Percentiles rank a stretch among this genome's conserved stretches.
Conservation (phyloP, 1,140 invertebrate genomes). For the Ectropis grisescens region DNA sequence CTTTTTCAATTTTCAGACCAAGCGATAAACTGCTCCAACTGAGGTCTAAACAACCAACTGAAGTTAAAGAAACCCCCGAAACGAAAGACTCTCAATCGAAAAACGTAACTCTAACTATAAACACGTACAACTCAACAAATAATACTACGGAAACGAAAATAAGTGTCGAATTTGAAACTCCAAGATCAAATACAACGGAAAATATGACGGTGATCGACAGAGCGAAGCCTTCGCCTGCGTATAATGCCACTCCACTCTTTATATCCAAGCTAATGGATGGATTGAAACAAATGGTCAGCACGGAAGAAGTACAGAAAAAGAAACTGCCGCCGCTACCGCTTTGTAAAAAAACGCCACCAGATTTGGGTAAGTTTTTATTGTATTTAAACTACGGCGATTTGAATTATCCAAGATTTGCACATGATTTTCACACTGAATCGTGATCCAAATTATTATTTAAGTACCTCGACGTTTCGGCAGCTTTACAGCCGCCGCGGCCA, state of each 20-base stretch:
- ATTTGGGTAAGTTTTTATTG: constrained; percentile 35
- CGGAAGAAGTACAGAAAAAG: constrained; percentile 29
- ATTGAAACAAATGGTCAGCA: constrained; percentile 33
- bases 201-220: constrained; percentile 20
- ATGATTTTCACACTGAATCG: too few species aligned
- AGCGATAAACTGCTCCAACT: constrained; percentile 17
- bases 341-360: constrained; percentile 38
- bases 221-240: too few species aligned
- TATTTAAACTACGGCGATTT: not conserved
- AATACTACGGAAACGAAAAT: constrained; percentile 3
- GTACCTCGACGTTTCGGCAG: too few species aligned
- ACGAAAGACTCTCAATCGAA: constrained; percentile 9
- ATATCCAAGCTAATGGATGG: constrained; percentile 41
- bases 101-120: constrained; percentile 13
- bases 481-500: too few species aligned
- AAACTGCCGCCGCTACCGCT: constrained; percentile 31
- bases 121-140: constrained; percentile 11
- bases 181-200: not conserved
- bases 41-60: constrained; percentile 29
- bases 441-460: too few species aligned
- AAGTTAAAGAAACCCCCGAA: constrained; percentile 6
- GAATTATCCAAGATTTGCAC: not conserved
- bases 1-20: constrained; percentile 35
- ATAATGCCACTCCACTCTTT: constrained; percentile 23
- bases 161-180: not conserved